These are phyloP conservation scores for Schlechtendalia chinensis DNA, from an alignment of 1,140 invertebrate genomes.

Conservation along the genomic window DNA sequence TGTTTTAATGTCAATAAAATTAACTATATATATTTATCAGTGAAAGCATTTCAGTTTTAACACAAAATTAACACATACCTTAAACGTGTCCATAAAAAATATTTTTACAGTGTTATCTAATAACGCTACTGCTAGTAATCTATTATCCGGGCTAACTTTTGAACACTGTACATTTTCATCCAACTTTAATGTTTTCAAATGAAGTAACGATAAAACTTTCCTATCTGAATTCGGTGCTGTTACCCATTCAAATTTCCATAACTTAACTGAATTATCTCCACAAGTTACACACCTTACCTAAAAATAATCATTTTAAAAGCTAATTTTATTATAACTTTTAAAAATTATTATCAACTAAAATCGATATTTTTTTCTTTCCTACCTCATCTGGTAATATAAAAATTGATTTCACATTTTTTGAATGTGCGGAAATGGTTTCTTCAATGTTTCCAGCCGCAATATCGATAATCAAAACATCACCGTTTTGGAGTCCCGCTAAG, in stretches of 20 bases:
- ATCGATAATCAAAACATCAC: constrained; percentile 83
- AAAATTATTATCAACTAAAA: not conserved
- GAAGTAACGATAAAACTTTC: constrained; percentile 76
- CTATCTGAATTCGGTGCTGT: constrained; percentile 62
- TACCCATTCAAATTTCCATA: constrained; percentile 91
- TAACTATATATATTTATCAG: too few relatives aligned
- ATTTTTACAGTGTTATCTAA: constrained; percentile 94
- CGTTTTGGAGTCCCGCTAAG: constrained; percentile 83
- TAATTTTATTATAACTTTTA: not conserved
- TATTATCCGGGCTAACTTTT: constrained; percentile 78
- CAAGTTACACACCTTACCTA: constrained; percentile 80
- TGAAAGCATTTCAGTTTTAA: too few relatives aligned
- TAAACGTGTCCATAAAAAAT: constrained; percentile 90
- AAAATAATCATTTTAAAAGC: constrained; percentile 53
- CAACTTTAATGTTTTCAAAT: constrained; percentile 78
- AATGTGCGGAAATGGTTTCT: constrained; percentile 77
- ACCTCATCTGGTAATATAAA: constrained; percentile 74
- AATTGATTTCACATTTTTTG: constrained; percentile 74
- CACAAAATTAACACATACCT: constrained; percentile 64
- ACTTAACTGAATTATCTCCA: constrained; percentile 86
- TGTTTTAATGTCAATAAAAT: too few relatives aligned
- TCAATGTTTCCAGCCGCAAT: constrained; percentile 75
- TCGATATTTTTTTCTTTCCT: constrained; percentile 44
- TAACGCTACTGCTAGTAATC: constrained; percentile 84
- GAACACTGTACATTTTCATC: constrained; percentile 84